Evolutionary conservation across 2,797 vertebrate species (phyloP).

Genomic region (Buceros bicornis): DNA sequence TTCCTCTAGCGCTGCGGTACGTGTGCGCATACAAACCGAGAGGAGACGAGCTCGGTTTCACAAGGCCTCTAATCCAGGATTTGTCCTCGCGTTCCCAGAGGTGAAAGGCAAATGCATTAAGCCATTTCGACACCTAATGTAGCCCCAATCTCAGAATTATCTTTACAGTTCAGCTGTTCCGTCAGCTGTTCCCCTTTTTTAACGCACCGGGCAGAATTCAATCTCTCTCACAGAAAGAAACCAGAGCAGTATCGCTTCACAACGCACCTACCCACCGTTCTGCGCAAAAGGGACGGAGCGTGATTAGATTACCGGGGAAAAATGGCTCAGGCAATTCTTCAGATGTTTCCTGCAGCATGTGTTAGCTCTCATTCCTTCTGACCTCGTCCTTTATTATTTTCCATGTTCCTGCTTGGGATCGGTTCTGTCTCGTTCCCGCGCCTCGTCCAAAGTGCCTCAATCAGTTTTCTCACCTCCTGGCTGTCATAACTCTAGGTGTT

Average conservation of each 20-base stretch:
- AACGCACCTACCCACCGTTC: background rate
- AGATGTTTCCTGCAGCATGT: conserved; percentile 17
- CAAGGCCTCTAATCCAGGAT: conserved; percentile 44
- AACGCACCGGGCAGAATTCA: conserved; percentile 40
- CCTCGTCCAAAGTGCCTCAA: background rate
- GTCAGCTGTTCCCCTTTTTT: conserved; percentile 38
- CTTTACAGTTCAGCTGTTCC: conserved; percentile 51
- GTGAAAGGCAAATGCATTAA: conserved; percentile 37
- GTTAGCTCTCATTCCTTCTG: background rate
- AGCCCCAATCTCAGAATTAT: conserved; percentile 56
- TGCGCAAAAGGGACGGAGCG: background rate
- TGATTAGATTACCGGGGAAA: conserved; percentile 31
- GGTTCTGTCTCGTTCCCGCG: background rate
- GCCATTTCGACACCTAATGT: conserved; percentile 30
- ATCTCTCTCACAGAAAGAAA: conserved; percentile 22
- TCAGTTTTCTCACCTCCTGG: background rate
- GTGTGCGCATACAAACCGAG: background rate
- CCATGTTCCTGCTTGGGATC: background rate
- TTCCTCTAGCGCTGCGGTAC: background rate
- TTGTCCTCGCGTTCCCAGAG: conserved; percentile 55
- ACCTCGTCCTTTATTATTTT: background rate
- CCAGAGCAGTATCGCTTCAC: background rate
- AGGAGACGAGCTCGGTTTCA: conserved; percentile 12
- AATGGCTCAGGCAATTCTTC: conserved; percentile 23
- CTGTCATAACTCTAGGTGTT: background rate